phyloP scores from a whole-genome alignment of 1,140 invertebrate species.

The Drosophila pandora region DNA sequence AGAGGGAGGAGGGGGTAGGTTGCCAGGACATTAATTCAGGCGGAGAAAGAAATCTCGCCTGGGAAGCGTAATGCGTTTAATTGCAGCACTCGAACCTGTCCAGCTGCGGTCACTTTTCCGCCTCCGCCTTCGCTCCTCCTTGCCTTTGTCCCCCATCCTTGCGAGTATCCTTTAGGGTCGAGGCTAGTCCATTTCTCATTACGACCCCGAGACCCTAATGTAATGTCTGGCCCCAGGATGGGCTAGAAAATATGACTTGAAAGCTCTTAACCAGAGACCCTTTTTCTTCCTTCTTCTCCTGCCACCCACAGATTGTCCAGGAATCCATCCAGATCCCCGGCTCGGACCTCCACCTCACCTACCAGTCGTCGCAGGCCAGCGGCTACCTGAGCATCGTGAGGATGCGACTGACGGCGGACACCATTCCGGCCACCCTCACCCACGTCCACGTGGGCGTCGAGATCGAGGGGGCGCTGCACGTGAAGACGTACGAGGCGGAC shows the following conservation, averaged over 20 bases:
- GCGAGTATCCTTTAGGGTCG: no score
- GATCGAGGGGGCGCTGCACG: conserved; percentile 95
- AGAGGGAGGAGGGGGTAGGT: background rate
- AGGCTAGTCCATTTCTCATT: no score
- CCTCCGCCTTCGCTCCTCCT: no score
- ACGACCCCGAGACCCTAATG: background rate
- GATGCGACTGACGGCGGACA: conserved; percentile 93
- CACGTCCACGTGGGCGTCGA: conserved; percentile 95
- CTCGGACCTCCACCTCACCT: conserved; percentile 95
- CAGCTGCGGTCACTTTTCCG: conserved; percentile 53
- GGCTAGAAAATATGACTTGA: background rate
- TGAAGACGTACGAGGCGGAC: conserved; percentile 97
- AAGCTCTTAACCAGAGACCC: background rate
- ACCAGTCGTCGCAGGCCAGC: conserved; percentile 95
- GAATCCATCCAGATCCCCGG: conserved; percentile 97
- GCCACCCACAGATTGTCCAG: conserved; percentile 91
- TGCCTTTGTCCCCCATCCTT: background rate
- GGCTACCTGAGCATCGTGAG: conserved; percentile 96
- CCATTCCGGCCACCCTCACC: conserved; percentile 91
- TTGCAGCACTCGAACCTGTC: conserved; percentile 62
- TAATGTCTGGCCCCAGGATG: no score
- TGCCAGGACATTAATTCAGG: conserved; percentile 58
- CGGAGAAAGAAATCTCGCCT: background rate
- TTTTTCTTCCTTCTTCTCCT: background rate
- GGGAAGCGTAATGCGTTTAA: conserved; percentile 62